Evolutionary conservation across 2,888 invertebrate genomes (phyloP).

Genomic region (Lithophane ornitopus): DNA sequence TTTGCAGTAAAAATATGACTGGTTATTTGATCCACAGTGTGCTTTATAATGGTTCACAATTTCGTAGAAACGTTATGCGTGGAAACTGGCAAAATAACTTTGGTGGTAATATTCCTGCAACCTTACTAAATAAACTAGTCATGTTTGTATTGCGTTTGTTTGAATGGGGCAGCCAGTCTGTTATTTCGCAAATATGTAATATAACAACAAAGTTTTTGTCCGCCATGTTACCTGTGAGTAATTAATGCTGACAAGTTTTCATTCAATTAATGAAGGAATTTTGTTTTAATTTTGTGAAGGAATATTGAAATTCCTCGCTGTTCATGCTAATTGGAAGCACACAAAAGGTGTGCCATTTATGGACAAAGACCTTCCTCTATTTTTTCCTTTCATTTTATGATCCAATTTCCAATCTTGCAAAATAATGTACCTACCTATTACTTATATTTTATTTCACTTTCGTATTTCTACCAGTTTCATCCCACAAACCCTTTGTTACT

Average conservation of each 20-base stretch:
- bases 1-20: not conserved
- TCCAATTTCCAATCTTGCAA: not conserved
- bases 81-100: not conserved
- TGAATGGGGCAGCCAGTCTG: not conserved
- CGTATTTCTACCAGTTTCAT: not conserved
- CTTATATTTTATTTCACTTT: not conserved
- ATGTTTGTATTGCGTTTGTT: not conserved
- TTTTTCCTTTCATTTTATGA: not conserved
- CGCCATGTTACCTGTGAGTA: not conserved
- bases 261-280: not conserved
- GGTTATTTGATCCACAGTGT: not conserved
- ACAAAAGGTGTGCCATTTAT: not conserved
- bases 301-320: not conserved
- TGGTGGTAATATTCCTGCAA: not conserved
- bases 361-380: not conserved
- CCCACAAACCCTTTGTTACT: conserved; percentile 42
- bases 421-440: not conserved
- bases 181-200: not conserved
- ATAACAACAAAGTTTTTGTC: not conserved
- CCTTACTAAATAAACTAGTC: conserved; percentile 8
- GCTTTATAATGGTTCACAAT: not conserved
- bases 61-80: not conserved
- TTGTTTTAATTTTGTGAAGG: not conserved
- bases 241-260: not conserved
- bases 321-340: not conserved